phyloP scores from a whole-genome alignment of 2,113 vertebrate genomes.

The Alligator mississippiensis region DNA sequence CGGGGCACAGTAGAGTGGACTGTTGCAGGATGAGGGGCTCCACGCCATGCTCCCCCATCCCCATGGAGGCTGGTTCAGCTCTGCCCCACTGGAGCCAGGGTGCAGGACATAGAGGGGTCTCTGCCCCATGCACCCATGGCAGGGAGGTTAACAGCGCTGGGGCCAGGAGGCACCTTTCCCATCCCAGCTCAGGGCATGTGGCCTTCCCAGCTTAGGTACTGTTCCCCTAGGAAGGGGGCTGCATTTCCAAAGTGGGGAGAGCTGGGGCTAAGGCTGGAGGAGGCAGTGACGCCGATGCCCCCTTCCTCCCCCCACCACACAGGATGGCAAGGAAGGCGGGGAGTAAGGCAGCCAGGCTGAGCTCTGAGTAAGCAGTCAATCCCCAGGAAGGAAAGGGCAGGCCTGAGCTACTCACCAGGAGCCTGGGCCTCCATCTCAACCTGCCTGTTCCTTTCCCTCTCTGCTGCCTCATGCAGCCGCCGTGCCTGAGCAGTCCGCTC shows the following conservation, averaged over 20 bases:
- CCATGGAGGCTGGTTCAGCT: not conserved
- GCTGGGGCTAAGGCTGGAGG: not conserved
- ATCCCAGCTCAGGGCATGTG: not conserved
- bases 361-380: rapidly evolving
- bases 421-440: constrained; percentile 51
- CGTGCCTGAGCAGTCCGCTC: constrained; percentile 51
- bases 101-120: not conserved
- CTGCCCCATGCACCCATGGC: not conserved
- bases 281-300: not conserved
- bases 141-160: not conserved
- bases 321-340: not conserved
- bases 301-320: not conserved
- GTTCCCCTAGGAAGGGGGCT: not conserved
- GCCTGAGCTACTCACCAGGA: constrained; percentile 57
- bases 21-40: not conserved
- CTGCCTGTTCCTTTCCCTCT: constrained; percentile 52
- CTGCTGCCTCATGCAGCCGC: constrained; percentile 39
- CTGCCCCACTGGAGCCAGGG: not conserved
- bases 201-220: not conserved
- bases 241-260: not conserved
- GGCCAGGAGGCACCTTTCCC: not conserved
- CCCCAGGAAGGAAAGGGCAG: too few species aligned
- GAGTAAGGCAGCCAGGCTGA: not conserved
- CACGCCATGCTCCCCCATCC: too few species aligned
- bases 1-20: too few species aligned